phyloP scores from a whole-genome alignment of 2,797 vertebrate genomes.

The Clarias platycephalus region DNA sequence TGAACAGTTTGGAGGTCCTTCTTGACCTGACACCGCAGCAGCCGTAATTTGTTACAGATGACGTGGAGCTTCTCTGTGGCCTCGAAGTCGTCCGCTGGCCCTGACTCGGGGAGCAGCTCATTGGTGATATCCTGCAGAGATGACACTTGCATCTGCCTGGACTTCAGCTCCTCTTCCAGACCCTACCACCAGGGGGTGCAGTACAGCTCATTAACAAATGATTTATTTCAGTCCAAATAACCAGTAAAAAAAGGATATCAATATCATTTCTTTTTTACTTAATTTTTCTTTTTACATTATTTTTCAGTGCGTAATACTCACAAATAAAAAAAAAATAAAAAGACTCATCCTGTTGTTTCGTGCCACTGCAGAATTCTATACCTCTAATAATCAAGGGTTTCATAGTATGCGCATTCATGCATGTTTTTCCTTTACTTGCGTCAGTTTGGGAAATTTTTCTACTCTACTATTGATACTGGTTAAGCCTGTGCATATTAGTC shows the following conservation, averaged over 20 bases:
- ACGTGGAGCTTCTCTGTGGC: conserved; percentile 85
- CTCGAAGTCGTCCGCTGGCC: conserved; percentile 73
- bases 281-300: too few relatives aligned
- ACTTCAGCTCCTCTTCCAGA: conserved; percentile 79
- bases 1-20: conserved; percentile 73
- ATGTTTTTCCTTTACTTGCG: neutral
- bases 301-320: neutral
- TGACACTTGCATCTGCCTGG: conserved; percentile 71
- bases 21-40: conserved; percentile 78
- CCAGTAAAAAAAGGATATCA: neutral
- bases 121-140: conserved; percentile 81
- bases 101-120: conserved; percentile 76
- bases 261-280: neutral
- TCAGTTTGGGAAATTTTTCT: neutral
- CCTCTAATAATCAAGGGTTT: neutral
- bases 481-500: conserved; percentile 14
- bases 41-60: conserved; percentile 78
- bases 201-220: neutral
- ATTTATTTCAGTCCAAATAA: neutral
- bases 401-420: neutral
- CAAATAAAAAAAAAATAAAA: neutral
- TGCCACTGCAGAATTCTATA: neutral
- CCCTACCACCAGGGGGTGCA: conserved; percentile 67
- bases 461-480: neutral
- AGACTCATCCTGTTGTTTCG: neutral